phyloP scores from a whole-genome alignment of 2,113 vertebrate genomes.

The Nerophis lumbriciformis region DNA sequence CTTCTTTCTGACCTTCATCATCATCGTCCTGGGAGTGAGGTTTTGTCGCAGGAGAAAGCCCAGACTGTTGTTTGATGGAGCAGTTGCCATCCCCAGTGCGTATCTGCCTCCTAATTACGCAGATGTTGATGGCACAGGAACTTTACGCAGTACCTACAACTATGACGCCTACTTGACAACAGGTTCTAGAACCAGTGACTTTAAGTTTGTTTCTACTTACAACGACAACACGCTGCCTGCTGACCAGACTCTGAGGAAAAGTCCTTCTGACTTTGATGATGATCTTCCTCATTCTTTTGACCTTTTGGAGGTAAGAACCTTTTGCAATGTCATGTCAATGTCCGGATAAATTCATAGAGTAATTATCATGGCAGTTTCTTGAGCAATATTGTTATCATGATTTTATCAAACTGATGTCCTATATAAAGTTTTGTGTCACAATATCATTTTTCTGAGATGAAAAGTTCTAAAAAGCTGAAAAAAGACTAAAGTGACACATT shows the following conservation, averaged over 20 bases:
- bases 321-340: not conserved
- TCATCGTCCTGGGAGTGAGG: constrained; percentile 45
- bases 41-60: constrained; percentile 53
- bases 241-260: constrained; percentile 40
- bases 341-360: not conserved
- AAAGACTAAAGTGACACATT: too few species aligned
- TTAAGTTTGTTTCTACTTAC: constrained; percentile 51
- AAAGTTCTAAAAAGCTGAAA: too few species aligned
- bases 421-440: too few species aligned
- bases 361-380: not conserved
- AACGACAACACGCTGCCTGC: constrained; percentile 49
- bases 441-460: too few species aligned
- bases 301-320: not conserved
- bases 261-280: constrained; percentile 30
- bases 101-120: constrained; percentile 60
- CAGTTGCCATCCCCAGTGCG: constrained; percentile 53
- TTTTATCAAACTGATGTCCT: too few species aligned
- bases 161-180: constrained; percentile 57
- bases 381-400: too few species aligned
- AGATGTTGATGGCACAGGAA: constrained; percentile 55
- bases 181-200: constrained; percentile 53
- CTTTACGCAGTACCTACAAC: constrained; percentile 56
- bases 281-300: constrained; percentile 15
- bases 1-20: constrained; percentile 58
- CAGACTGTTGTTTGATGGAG: constrained; percentile 54